A percentile compares a stretch with the other conserved stretches of the same genome.
Evolutionary conservation across 2,113 vertebrate species (phyloP).

Genomic region (Plestiodon gilberti): DNA sequence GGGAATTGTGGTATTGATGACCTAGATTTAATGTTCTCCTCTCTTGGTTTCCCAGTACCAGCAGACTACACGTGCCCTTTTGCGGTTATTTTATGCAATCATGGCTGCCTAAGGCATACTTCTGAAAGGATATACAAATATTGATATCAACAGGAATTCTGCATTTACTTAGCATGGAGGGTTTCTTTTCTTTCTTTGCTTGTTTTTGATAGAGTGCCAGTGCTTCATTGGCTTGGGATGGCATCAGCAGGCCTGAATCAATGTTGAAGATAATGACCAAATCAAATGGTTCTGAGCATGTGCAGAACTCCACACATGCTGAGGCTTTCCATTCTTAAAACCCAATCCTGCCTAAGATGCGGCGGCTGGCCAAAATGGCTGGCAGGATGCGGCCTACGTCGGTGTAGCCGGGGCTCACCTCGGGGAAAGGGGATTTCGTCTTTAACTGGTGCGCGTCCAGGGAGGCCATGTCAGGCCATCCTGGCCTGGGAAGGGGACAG

Average conservation of each 20-base stretch:
- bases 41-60: slow-evolving; percentile 11
- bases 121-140: slow-evolving; percentile 34
- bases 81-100: neutral
- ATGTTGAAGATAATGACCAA: slow-evolving; percentile 21
- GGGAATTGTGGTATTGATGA: slow-evolving; percentile 31
- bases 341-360: no score
- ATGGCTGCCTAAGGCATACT: neutral
- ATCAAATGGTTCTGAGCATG: neutral
- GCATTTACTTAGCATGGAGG: slow-evolving; percentile 10
- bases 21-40: slow-evolving; percentile 44
- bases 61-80: slow-evolving; percentile 44
- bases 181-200: neutral
- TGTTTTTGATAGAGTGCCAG: neutral
- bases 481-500: neutral
- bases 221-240: slow-evolving; percentile 13
- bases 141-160: slow-evolving; percentile 13
- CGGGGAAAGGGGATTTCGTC: no score
- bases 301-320: neutral
- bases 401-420: no score
- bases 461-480: no score
- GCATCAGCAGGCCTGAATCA: slow-evolving; percentile 1
- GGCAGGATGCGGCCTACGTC: no score
- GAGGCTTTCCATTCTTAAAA: neutral
- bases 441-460: no score
- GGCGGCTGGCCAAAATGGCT: no score